phyloP scores from a whole-genome alignment of 2,113 vertebrate genomes.

The Tinamus guttatus region DNA sequence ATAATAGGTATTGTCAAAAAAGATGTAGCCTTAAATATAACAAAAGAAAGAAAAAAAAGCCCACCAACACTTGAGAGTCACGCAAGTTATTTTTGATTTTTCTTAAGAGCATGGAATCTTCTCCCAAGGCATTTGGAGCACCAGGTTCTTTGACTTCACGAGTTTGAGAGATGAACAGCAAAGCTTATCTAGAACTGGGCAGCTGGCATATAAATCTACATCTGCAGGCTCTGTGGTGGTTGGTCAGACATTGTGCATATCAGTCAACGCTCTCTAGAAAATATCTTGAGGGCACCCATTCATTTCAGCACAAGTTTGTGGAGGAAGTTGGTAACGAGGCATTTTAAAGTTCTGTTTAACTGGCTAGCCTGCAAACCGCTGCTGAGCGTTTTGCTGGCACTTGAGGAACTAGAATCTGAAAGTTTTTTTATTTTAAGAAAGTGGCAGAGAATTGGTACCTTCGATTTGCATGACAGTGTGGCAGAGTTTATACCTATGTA shows the following conservation, averaged over 20 bases:
- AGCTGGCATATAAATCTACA: background rate
- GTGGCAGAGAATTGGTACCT: background rate
- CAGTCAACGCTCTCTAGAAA: background rate
- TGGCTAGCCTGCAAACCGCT: background rate
- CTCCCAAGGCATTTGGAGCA: background rate
- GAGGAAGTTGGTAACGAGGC: background rate
- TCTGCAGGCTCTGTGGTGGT: background rate
- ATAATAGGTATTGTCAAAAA: background rate
- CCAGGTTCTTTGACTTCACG: background rate
- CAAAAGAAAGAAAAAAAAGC: background rate
- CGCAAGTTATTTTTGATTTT: too few species aligned
- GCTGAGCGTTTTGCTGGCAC: background rate
- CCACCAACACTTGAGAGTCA: too few species aligned
- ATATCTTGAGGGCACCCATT: background rate
- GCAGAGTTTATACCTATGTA: background rate
- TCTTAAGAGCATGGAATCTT: background rate
- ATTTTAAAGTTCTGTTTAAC: background rate
- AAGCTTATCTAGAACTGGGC: background rate
- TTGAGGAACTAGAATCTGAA: background rate
- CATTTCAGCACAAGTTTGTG: background rate
- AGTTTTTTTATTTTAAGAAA: background rate
- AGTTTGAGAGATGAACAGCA: background rate
- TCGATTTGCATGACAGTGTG: background rate
- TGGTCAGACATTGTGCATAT: background rate
- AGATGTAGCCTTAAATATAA: background rate